Percentiles rank a stretch among this genome's conserved stretches.
Conservation (phyloP, 2,888 invertebrate genomes). For the Axea sp. region DNA sequence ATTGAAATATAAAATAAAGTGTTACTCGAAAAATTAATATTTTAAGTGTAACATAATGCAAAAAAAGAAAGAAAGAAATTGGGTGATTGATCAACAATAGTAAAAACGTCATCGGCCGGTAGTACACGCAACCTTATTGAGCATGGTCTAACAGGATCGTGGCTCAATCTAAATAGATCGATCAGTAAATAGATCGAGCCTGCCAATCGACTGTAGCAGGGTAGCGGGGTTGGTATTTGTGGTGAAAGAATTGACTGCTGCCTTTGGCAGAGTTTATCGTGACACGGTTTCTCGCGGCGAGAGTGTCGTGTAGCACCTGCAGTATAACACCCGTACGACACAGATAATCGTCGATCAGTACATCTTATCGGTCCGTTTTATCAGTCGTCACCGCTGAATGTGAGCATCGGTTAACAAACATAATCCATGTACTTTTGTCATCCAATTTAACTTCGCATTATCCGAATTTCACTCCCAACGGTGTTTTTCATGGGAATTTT, state of each 20-base stretch:
- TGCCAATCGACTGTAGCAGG: conserved; percentile 64
- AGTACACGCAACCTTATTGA: conserved; percentile 41
- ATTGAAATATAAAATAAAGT: too few species aligned
- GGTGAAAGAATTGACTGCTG: conserved; percentile 67
- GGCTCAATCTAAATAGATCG: conserved; percentile 78
- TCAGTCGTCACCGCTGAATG: conserved; percentile 62
- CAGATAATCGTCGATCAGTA: conserved; percentile 62
- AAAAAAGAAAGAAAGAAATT: too few species aligned
- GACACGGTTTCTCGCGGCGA: conserved; percentile 75
- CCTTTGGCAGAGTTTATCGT: conserved; percentile 77
- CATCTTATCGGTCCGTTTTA: conserved; percentile 64
- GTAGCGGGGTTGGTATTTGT: conserved; percentile 70
- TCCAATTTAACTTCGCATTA: conserved; percentile 42
- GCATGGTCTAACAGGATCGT: conserved; percentile 72
- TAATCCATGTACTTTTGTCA: conserved; percentile 55
- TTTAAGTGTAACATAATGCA: too few species aligned
- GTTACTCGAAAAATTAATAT: too few species aligned
- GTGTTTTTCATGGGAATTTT: too few species aligned
- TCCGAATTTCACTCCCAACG: conserved; percentile 10
- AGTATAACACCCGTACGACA: conserved; percentile 59
- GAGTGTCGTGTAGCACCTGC: conserved; percentile 60
- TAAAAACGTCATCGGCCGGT: too few species aligned
- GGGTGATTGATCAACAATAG: too few species aligned
- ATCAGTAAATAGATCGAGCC: conserved; percentile 78
- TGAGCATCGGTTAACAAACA: conserved; percentile 57